Base-by-base conservation (phyloP, 2,113 vertebrate genomes). In the Odontophorus gujanensis region DNA sequence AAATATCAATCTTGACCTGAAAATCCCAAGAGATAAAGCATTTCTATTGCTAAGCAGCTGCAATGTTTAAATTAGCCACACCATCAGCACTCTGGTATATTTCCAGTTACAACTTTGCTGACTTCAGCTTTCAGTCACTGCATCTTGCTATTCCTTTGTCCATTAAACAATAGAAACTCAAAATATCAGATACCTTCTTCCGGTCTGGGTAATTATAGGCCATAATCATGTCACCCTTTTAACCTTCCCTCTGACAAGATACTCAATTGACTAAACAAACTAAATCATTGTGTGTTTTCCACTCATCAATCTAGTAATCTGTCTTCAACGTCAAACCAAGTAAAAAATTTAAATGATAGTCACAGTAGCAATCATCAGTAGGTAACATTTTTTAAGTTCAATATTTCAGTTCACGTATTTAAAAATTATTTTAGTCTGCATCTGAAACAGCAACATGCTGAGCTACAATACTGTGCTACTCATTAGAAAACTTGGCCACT, bases 1-100 rank as follows among this genome's bases (percentile, higher is more conserved):
- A 88, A 94, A 62, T 81, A 84, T 85, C 93, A 89, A 45, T 65
- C 77, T 63, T 69, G 76, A 76, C 81, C 84, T 69, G 71, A 65
- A 92, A 94, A 68, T 68, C 72, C 43, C 30, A 90, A 86, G 90
- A 57, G 45, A 30, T 43, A 87, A 91, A 90, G 47, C 86, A 76
- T 92, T 95, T 84, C 77, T 92, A 90, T 61, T 48, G 83, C 91
- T 84, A 89, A 89, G 66, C 89, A 95, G 91, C 91, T 95, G 86
- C 94, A 76, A 77, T 80, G 92, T 93, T 94, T 92, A 94, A 96
- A 92, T 96, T 94, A 96, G 80, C 77, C 62, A 81, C 71, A 88
- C 88, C 80, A 88, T 94, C 93, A 95, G 94, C 85, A 90, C 86
- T 94, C 90, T 89, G 61, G 62, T 94, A 93, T 71, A 85, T 95